phyloP scores from a whole-genome alignment of 2,888 invertebrate species.

The Galeruca laticollis region DNA sequence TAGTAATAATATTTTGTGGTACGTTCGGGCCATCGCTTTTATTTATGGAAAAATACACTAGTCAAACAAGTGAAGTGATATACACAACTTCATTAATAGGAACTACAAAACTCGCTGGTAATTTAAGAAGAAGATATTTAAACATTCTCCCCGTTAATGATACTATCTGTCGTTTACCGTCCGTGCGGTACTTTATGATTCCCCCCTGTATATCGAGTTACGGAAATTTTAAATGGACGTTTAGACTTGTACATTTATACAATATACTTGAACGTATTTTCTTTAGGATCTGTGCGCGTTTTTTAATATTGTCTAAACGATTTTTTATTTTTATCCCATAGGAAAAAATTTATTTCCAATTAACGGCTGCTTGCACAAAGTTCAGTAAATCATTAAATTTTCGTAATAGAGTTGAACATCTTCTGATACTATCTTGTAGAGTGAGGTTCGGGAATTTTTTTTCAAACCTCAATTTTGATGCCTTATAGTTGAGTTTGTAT shows the following conservation, averaged over 20 bases:
- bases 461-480: no score
- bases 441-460: no score
- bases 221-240: slow-evolving; percentile 45
- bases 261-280: slow-evolving; percentile 52
- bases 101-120: slow-evolving; percentile 84
- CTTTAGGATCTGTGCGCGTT: slow-evolving; percentile 49
- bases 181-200: slow-evolving; percentile 25
- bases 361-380: not conserved
- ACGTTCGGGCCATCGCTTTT: slow-evolving; percentile 58
- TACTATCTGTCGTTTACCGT: slow-evolving; percentile 45
- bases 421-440: not conserved
- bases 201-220: slow-evolving; percentile 45
- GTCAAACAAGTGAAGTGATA: slow-evolving; percentile 63
- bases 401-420: not conserved
- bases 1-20: slow-evolving; percentile 48
- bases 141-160: slow-evolving; percentile 53
- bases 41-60: slow-evolving; percentile 64
- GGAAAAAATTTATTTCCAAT: not conserved
- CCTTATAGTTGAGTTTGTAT: no score
- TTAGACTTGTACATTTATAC: slow-evolving; percentile 59
- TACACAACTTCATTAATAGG: slow-evolving; percentile 71
- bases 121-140: slow-evolving; percentile 74
- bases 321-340: not conserved
- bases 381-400: not conserved
- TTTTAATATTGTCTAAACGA: slow-evolving; percentile 36